phyloP scores from a whole-genome alignment of 2,113 vertebrate genomes.

The Glareola pratincola region DNA sequence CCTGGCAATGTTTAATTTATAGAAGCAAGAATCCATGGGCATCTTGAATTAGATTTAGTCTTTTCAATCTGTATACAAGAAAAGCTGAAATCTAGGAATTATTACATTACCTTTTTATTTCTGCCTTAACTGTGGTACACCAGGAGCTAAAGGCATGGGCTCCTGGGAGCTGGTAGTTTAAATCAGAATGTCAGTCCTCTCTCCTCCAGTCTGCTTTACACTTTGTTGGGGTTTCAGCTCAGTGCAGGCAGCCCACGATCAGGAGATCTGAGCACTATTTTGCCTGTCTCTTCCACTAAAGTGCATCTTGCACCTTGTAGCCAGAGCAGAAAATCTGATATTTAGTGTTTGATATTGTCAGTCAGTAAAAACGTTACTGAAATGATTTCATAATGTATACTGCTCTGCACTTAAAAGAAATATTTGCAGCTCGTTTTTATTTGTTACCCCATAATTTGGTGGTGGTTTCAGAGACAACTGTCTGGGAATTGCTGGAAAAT shows the following conservation, averaged over 20 bases:
- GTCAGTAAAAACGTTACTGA: not conserved
- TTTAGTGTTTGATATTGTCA: not conserved
- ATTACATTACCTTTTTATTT: not conserved
- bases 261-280: not conserved
- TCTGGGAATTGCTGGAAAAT: not conserved
- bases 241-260: not conserved
- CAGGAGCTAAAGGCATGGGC: not conserved
- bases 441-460: not conserved
- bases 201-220: not conserved
- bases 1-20: not conserved
- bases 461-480: not conserved
- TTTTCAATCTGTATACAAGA: not conserved
- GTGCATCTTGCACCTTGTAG: not conserved
- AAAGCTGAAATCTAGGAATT: not conserved
- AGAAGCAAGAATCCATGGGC: not conserved
- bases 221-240: not conserved
- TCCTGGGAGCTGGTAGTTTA: not conserved
- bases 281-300: not conserved
- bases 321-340: not conserved
- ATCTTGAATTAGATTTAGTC: not conserved
- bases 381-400: not conserved
- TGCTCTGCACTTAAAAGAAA: not conserved
- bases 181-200: not conserved
- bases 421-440: not conserved
- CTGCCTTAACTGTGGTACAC: not conserved